Conservation (phyloP, 2,888 invertebrate genomes). For the Ochropleura leucogaster region DNA sequence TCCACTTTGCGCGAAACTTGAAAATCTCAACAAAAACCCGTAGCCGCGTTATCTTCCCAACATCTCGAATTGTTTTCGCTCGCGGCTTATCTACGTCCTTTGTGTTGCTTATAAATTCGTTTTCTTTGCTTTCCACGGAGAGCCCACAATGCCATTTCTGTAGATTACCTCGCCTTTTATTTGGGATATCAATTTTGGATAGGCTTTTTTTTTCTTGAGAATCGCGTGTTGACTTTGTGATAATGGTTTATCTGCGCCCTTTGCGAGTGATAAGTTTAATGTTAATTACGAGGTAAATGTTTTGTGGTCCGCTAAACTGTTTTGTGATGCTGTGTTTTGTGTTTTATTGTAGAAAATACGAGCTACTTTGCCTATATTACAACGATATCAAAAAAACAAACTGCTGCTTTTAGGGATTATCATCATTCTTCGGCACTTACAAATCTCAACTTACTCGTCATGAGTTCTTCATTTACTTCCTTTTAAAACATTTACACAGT, state of each 20-base stretch:
- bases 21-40: constrained; percentile 71
- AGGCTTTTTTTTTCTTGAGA: constrained; percentile 58
- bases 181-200: constrained; percentile 69
- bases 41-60: constrained; percentile 67
- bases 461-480: too few species aligned
- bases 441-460: not conserved
- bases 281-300: constrained; percentile 59
- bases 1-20: constrained; percentile 66
- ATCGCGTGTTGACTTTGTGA: constrained; percentile 63
- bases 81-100: constrained; percentile 75
- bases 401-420: not conserved
- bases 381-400: not conserved
- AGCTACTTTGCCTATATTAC: not conserved
- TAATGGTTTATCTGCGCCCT: constrained; percentile 57
- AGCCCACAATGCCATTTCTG: constrained; percentile 66
- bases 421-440: not conserved
- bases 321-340: constrained; percentile 31
- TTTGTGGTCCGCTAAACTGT: constrained; percentile 48
- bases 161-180: constrained; percentile 68
- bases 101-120: constrained; percentile 75
- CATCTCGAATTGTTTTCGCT: constrained; percentile 77
- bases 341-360: constrained; percentile 16
- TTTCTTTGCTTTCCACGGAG: constrained; percentile 70
- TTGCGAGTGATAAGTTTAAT: constrained; percentile 54
- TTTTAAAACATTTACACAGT: not conserved